These are phyloP conservation scores for Leptarthrus brevirostris DNA, from an alignment of 2,888 invertebrate genomes.

Conservation along the genomic window DNA sequence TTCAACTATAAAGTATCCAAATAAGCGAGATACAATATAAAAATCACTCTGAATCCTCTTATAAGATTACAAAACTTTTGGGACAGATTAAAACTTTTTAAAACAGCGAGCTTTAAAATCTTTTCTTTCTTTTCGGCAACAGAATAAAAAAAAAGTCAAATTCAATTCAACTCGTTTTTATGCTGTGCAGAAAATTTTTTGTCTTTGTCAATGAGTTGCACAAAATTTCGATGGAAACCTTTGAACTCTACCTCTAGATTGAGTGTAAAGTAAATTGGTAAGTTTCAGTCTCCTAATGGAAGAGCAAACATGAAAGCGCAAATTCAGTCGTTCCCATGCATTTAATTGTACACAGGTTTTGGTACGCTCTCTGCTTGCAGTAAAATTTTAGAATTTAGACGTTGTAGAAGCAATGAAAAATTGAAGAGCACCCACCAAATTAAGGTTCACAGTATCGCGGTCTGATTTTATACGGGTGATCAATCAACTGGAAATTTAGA, in stretches of 20 bases:
- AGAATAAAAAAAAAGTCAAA: no score
- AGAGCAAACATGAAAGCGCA: not conserved
- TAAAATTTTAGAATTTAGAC: not conserved
- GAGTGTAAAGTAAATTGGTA: not conserved
- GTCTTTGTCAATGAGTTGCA: no score
- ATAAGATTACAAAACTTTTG: no score
- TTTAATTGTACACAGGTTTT: slow-evolving; percentile 4
- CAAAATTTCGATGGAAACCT: no score
- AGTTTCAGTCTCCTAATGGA: not conserved
- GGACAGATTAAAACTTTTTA: no score
- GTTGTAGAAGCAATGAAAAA: slow-evolving; percentile 1
- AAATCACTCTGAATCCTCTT: no score
- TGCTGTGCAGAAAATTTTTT: no score
- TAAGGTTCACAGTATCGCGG: not conserved
- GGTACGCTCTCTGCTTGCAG: not conserved
- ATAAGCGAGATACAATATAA: no score
- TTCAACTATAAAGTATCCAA: no score
- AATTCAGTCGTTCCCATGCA: not conserved
- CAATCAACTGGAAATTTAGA: slow-evolving; percentile 18
- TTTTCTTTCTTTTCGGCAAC: no score
- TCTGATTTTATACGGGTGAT: not conserved
- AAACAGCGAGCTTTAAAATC: no score
- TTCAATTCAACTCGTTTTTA: no score
- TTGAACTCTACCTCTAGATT: not conserved
- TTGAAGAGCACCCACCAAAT: not conserved